Base-by-base conservation (phyloP, 2,888 invertebrate species). In the Pegoplata infirma region DNA sequence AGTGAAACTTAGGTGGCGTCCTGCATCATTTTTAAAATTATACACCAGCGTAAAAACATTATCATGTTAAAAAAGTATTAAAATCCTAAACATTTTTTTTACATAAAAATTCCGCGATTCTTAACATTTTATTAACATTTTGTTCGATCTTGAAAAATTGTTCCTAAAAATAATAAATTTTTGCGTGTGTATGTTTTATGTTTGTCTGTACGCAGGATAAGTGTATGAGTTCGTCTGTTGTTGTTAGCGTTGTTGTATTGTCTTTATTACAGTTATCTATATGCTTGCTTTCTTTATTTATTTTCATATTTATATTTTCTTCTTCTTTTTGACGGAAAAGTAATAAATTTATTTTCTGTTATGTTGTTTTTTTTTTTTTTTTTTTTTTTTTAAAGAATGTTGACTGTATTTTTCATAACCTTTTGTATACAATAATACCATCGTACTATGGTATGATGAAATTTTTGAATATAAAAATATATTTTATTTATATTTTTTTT, bases 211-310 rank as follows among this genome's bases (percentile, higher is more conserved):
- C 7, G 14, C 19, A 5, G 21, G 1, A 16, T 46, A 46, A 17
- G 28, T 8, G 16, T 46, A 19, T 17, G 16, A 14, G 16, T 12
- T 32, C 7, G 32, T 28, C 3, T 61, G 25, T 44, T n/a, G 44
- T 36, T 12, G 16, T 61, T 68, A 19, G n/a, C 61, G 36, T 28
- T 67, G 14, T 59, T 53, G 25, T 67, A 67, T 64, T 76, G 72
- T 76, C 61, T 79, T 72, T 72, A 67, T 68, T 66, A 64, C 72
- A 55, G 49, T 28, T 72, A 74, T 79, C 49, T 55, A 53, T 10
- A 55, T 36, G 16, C 12, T 47, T 66, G 61, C 66, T 59, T 69
- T 73, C 49, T 79, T 51, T 47, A 56, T 73, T 63, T 71, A 19
- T 32, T 72, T 78, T 59, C 47, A 51, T 51, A 63, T 47, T 8